Evolutionary conservation across 2,797 vertebrate species (phyloP).

Genomic region (Discoglossus pictus): DNA sequence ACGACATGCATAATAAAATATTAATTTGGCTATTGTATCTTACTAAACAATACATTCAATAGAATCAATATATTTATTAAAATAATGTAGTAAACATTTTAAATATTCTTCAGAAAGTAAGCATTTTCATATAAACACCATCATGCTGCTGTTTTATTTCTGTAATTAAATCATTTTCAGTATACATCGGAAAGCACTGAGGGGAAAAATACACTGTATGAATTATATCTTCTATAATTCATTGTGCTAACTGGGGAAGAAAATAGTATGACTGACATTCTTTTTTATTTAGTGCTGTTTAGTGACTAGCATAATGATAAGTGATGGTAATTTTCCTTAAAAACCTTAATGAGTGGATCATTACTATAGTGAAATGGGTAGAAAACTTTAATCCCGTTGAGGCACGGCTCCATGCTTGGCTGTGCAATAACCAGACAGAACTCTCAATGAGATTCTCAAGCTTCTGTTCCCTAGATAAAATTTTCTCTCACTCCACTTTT

Average conservation of each 20-base stretch:
- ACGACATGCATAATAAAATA: not conserved
- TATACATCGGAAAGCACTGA: constrained; percentile 14
- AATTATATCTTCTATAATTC: constrained; percentile 61
- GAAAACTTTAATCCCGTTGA: constrained; percentile 79
- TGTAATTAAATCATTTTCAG: constrained; percentile 22
- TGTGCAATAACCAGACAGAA: constrained; percentile 81
- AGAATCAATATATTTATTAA: not conserved
- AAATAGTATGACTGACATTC: constrained; percentile 59
- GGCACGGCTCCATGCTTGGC: constrained; percentile 78
- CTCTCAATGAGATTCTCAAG: constrained; percentile 78
- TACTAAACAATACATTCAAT: too few relatives aligned
- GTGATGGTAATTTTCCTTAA: constrained; percentile 80
- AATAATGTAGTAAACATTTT: not conserved
- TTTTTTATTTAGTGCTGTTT: constrained; percentile 71
- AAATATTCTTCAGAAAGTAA: too few relatives aligned
- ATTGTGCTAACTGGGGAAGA: constrained; percentile 53
- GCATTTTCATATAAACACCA: too few relatives aligned
- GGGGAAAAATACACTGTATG: constrained; percentile 26
- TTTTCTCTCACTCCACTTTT: constrained; percentile 80
- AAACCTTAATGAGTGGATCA: constrained; percentile 84
- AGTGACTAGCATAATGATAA: constrained; percentile 74
- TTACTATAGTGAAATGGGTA: constrained; percentile 77
- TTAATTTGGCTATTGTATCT: not conserved
- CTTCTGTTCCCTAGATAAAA: constrained; percentile 76
- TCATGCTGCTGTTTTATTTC: constrained; percentile 4